Conservation (phyloP, 2,113 vertebrate genomes). For the Cathartes aura region DNA sequence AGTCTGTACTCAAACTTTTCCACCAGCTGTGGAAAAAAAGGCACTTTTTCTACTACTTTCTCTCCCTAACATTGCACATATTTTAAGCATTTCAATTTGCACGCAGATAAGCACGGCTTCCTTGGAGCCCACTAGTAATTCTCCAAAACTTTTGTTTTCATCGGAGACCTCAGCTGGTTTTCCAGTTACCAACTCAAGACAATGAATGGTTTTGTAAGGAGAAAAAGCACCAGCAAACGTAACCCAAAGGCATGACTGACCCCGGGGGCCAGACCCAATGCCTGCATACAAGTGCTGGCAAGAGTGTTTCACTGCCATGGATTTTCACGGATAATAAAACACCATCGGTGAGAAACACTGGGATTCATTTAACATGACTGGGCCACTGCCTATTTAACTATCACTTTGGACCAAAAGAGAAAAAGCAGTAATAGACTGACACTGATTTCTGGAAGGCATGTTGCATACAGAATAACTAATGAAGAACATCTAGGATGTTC, state of each 20-base stretch:
- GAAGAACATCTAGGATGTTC: not conserved
- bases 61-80: not conserved
- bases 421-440: not conserved
- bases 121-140: not conserved
- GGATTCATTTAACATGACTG: not conserved
- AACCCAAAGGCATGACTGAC: not conserved
- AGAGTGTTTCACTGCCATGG: not conserved
- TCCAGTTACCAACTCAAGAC: not conserved
- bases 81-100: not conserved
- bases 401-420: not conserved
- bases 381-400: not conserved
- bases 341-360: not conserved
- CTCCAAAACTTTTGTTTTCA: not conserved
- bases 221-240: not conserved
- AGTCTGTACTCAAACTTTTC: not conserved
- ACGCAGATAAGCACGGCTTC: not conserved
- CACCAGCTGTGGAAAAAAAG: not conserved
- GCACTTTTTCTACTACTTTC: not conserved
- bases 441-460: not conserved
- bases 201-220: not conserved
- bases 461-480: not conserved
- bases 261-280: not conserved
- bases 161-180: not conserved
- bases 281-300: accelerated
- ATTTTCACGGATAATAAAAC: not conserved